Evolutionary conservation across 2,888 invertebrate genomes (phyloP).

Genomic region (Laspeyria flexula): DNA sequence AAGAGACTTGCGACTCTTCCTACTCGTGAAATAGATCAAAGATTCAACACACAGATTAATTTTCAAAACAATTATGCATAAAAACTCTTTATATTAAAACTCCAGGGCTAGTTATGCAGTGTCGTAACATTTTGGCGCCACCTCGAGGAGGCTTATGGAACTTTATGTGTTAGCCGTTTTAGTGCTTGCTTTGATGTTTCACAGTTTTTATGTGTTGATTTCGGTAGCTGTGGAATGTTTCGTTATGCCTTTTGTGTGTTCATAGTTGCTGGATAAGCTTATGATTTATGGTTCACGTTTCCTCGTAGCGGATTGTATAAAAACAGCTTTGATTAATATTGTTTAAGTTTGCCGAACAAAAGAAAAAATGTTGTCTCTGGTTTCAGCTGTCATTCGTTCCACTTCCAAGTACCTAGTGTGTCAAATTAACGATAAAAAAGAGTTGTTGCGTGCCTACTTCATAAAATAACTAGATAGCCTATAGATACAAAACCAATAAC

Average conservation of each 20-base stretch:
- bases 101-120: constrained; percentile 23
- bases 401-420: constrained; percentile 2
- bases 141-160: constrained; percentile 25
- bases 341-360: constrained; percentile 2
- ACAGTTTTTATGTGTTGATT: constrained; percentile 31
- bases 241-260: constrained; percentile 16
- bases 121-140: constrained; percentile 55
- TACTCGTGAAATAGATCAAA: constrained; percentile 75
- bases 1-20: constrained; percentile 54
- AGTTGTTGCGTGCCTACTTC: not conserved
- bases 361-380: constrained; percentile 14
- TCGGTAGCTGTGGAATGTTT: constrained; percentile 30
- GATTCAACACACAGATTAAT: constrained; percentile 58
- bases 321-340: constrained; percentile 28
- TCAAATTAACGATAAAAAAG: not conserved
- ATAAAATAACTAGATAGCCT: too few relatives aligned
- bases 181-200: constrained; percentile 35
- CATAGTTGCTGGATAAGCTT: constrained; percentile 11
- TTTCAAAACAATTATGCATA: constrained; percentile 66
- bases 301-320: constrained; percentile 14
- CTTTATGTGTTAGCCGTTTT: constrained; percentile 41
- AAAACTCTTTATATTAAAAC: constrained; percentile 8
- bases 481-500: too few relatives aligned
- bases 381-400: constrained; percentile 25
- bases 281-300: constrained; percentile 31